Percentiles rank a stretch among this genome's conserved stretches.
phyloP scores from a whole-genome alignment of 64 coral and sea anemone genomes.

The Montipora cactus region DNA sequence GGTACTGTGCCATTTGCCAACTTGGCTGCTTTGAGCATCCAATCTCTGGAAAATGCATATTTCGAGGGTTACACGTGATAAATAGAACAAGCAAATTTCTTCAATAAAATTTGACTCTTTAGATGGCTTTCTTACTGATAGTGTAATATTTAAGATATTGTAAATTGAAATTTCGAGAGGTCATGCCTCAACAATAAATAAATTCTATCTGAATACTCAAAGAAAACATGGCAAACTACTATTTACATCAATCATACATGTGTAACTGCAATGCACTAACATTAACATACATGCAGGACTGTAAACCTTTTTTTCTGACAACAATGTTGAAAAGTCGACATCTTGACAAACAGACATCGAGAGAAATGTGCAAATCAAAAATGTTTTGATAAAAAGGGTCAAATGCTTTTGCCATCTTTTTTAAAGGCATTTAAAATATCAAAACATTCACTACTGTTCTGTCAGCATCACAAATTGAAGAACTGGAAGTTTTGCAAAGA shows the following conservation, averaged over 20 bases:
- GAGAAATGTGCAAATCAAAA: background rate
- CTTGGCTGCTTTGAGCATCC: background rate
- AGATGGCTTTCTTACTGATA: constrained; percentile 4
- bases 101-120: constrained; percentile 39
- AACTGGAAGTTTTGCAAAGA: background rate
- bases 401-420: constrained; percentile 1
- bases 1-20: background rate
- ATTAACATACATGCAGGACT: background rate
- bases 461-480: background rate
- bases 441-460: background rate
- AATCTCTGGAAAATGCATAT: background rate
- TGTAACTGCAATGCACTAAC: background rate
- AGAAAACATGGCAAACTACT: constrained; percentile 5
- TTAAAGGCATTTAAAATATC: constrained; percentile 21
- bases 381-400: background rate
- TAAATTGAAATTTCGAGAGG: background rate
- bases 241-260: constrained; percentile 15
- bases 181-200: constrained; percentile 33
- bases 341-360: background rate
- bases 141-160: background rate
- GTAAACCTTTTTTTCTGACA: background rate
- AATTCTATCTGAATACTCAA: constrained; percentile 25
- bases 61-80: background rate
- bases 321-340: background rate
- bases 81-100: constrained; percentile 7